phyloP scores from a whole-genome alignment of 2,797 vertebrate genomes.

The Eulemur albifrons region DNA sequence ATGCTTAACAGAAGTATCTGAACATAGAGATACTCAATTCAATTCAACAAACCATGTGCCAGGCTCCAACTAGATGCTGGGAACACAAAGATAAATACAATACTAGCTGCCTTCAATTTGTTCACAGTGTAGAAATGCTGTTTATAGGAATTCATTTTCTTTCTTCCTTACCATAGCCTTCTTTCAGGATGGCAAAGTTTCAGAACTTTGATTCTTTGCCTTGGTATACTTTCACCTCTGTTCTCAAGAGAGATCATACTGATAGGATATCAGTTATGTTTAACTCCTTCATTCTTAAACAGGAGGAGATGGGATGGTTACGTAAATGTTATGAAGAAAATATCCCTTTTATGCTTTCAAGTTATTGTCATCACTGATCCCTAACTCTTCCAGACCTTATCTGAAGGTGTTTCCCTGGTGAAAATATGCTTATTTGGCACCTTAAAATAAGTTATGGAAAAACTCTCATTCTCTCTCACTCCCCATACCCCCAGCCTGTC shows the following conservation, averaged over 20 bases:
- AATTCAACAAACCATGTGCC: background rate
- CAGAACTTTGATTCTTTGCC: slow-evolving; percentile 32
- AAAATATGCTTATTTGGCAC: slow-evolving; percentile 17
- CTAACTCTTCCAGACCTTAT: background rate
- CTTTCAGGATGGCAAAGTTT: slow-evolving; percentile 44
- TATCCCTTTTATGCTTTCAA: slow-evolving; percentile 8
- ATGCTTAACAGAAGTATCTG: slow-evolving; percentile 15
- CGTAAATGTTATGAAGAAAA: background rate
- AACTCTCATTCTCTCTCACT: slow-evolving; percentile 18
- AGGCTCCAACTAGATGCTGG: background rate
- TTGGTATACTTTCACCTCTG: slow-evolving; percentile 17
- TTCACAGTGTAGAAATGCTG: background rate
- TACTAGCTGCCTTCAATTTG: background rate
- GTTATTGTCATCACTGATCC: background rate
- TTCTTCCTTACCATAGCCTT: background rate
- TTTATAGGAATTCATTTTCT: slow-evolving; percentile 4
- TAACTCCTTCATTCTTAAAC: slow-evolving; percentile 44
- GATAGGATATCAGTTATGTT: background rate
- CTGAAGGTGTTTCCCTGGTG: slow-evolving; percentile 23
- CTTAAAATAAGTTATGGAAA: slow-evolving; percentile 52
- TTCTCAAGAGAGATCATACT: background rate
- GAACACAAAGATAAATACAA: background rate
- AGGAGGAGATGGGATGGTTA: background rate
- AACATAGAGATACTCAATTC: background rate
- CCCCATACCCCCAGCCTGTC: background rate